Evolutionary conservation across 2,113 vertebrate genomes (phyloP).

Genomic region (Empidonax traillii): DNA sequence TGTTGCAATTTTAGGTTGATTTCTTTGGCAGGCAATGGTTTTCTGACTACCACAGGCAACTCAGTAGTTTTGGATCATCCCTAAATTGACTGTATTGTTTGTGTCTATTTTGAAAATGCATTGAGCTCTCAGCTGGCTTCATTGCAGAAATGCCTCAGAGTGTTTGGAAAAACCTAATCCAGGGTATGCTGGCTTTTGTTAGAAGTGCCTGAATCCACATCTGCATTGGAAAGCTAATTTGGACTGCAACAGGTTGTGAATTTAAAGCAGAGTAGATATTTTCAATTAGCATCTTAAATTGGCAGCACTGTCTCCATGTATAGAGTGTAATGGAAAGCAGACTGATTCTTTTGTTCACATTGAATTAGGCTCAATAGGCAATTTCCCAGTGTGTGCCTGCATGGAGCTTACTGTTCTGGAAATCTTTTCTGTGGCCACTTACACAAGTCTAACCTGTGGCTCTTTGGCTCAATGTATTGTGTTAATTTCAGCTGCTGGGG

Average conservation of each 20-base stretch:
- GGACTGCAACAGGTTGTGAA: background rate
- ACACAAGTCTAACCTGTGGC: background rate
- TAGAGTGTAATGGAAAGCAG: background rate
- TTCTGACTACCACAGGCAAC: background rate
- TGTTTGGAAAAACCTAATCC: background rate
- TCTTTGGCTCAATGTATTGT: background rate
- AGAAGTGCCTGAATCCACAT: background rate
- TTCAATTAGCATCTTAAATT: background rate
- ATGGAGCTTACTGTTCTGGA: background rate
- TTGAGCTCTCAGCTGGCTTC: background rate
- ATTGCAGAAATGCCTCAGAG: background rate
- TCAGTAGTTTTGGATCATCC: background rate
- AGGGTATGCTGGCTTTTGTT: background rate
- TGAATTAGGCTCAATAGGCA: background rate
- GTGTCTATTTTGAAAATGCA: background rate
- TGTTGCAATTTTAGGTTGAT: conserved; percentile 29
- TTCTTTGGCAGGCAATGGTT: conserved; percentile 17
- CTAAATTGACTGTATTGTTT: background rate
- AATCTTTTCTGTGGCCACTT: background rate
- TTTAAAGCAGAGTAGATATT: background rate
- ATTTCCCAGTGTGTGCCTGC: background rate
- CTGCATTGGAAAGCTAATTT: background rate
- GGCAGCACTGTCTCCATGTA: background rate
- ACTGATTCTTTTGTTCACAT: background rate
- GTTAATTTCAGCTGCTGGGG: background rate